These are phyloP conservation scores for Epistrophe eligans DNA, from an alignment of 2,888 invertebrate species.

Conservation along the genomic window DNA sequence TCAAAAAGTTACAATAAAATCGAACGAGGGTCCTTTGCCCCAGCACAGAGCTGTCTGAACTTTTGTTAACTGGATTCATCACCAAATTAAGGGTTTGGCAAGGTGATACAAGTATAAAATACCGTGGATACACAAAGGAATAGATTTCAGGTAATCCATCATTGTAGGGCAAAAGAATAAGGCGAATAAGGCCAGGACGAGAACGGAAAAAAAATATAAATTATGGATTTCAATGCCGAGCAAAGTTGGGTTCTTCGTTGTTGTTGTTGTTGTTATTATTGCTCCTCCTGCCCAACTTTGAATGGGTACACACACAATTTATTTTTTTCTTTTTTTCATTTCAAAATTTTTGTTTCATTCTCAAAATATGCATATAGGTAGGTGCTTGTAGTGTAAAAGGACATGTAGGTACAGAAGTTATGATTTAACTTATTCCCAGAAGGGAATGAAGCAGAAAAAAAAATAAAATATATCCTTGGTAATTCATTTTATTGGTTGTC, in stretches of 20 bases:
- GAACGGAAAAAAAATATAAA: slow-evolving; percentile 25
- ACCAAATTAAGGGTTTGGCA: slow-evolving; percentile 37
- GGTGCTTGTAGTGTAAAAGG: neutral
- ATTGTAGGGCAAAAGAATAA: slow-evolving; percentile 18
- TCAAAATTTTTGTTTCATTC: slow-evolving; percentile 33
- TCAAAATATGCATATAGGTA: slow-evolving; percentile 7
- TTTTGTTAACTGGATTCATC: slow-evolving; percentile 34
- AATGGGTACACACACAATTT: slow-evolving; percentile 58
- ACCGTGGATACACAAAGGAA: slow-evolving; percentile 29
- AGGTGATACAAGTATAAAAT: slow-evolving; percentile 4
- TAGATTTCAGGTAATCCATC: slow-evolving; percentile 42
- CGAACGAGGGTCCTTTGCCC: neutral
- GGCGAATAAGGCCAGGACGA: slow-evolving; percentile 5
- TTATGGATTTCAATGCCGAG: slow-evolving; percentile 53
- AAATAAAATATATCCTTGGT: slow-evolving; percentile 9
- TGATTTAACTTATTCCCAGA: slow-evolving; percentile 33
- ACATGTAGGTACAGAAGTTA: slow-evolving; percentile 30
- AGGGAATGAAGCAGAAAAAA: slow-evolving; percentile 15
- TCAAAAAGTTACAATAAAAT: slow-evolving; percentile 1
- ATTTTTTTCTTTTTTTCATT: slow-evolving; percentile 39
- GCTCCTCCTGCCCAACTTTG: slow-evolving; percentile 33
- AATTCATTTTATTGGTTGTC: slow-evolving; percentile 44
- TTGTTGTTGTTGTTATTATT: neutral
- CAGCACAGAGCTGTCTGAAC: neutral
- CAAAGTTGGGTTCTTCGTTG: slow-evolving; percentile 22